These are phyloP conservation scores for Nemotelus nigrinus DNA, from an alignment of 2,888 invertebrate species.

Conservation along the genomic window DNA sequence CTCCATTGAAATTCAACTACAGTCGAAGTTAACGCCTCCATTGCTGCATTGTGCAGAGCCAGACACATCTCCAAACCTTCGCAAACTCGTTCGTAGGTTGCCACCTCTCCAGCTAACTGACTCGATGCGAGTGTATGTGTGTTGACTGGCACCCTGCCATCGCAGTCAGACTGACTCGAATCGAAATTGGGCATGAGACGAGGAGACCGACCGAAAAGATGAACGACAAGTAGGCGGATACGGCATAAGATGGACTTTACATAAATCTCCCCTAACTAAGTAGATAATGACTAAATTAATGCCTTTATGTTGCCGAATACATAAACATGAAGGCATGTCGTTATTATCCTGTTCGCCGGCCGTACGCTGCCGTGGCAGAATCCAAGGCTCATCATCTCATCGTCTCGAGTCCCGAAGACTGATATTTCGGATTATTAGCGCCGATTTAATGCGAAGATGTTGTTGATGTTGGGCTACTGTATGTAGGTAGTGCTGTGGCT, in stretches of 20 bases:
- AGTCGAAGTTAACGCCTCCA: constrained; percentile 28
- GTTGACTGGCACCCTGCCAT: neutral
- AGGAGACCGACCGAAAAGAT: constrained; percentile 7
- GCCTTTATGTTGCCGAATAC: constrained; percentile 61
- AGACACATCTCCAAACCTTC: constrained; percentile 47
- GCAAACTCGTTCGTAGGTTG: constrained; percentile 49
- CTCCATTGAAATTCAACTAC: constrained; percentile 31
- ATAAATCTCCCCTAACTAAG: constrained; percentile 57
- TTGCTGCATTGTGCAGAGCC: neutral
- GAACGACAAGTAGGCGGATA: constrained; percentile 34
- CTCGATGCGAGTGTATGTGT: neutral
- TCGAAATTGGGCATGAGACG: neutral
- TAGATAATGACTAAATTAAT: constrained; percentile 66
- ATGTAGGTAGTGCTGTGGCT: neutral
- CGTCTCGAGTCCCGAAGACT: constrained; percentile 36
- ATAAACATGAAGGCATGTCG: constrained; percentile 49
- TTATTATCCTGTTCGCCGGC: constrained; percentile 15
- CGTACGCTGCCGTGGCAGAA: neutral
- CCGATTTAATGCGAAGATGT: constrained; percentile 47
- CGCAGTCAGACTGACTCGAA: neutral
- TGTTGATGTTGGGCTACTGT: constrained; percentile 27
- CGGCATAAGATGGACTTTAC: constrained; percentile 27
- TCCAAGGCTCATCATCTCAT: constrained; percentile 11
- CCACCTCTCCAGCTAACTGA: constrained; percentile 35
- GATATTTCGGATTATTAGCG: constrained; percentile 52